Evolutionary conservation across 2,113 vertebrate genomes (phyloP), one percentile per base, ranked within the genome.

Genomic region (Rhinogobius similis): DNA sequence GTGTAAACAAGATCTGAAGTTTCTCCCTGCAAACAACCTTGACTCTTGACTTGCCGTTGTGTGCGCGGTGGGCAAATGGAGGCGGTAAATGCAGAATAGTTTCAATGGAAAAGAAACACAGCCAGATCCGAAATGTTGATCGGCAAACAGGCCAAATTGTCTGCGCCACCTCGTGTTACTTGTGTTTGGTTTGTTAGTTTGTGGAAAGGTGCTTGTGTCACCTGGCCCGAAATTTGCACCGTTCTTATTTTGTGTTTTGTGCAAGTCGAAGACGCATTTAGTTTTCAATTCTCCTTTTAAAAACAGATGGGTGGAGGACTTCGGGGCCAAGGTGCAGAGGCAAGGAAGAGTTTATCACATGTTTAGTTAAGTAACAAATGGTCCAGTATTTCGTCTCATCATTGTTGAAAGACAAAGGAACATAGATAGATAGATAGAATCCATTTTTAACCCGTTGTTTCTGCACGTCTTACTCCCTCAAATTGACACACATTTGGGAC

Each of bases 11-110:
- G 48, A 82, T 77, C 65, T 73, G 71, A 87, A 84, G 79, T 82
- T 76, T 82, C 67, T 83, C 83, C 74, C 80, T 58, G 58, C 32
- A 50, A 23, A 52, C 46, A 79, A 87, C 89, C 87, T 87, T 84
- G 81, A 85, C 84, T 77, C 48, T 20, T 12, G 58, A 84, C 82
- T 81, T 20, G 21, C 32, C 3, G 77, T 76, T 79, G 66, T 67
- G 36, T 76, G 6, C 7, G 43, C 50, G 14, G n/a, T 58, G 3
- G 18, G 43, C 53, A 65, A 86, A 90, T 2, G 52, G 75, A 52
- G 75, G 64, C 70, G 1, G 65, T 65, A 61, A 86, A 85, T 75
- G 75, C 59, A 78, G 77, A 85, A 80, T 67, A 70, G 70, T 66
- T 76, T 76, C 68, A 10, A 67, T n/a, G 83, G 70, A 87, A 88